Conservation (phyloP, 2,888 invertebrate species). For the Rhagonycha fulva region DNA sequence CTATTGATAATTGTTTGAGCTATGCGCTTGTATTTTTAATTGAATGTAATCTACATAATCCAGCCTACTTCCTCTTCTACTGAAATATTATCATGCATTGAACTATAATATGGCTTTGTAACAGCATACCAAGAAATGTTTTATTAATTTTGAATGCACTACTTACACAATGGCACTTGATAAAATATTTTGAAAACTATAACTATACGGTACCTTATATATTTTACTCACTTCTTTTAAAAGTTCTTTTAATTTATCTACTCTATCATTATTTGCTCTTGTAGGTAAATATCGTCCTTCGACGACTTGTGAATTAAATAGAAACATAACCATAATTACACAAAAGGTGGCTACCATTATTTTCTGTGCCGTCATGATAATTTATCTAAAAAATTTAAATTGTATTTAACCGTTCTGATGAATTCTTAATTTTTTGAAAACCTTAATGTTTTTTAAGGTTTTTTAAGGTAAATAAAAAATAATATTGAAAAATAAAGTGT, state of each 20-base stretch:
- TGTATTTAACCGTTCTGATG: neutral
- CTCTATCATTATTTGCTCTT: slow-evolving; percentile 58
- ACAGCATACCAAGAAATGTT: neutral
- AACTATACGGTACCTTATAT: slow-evolving; percentile 24
- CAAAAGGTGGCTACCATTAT: slow-evolving; percentile 24
- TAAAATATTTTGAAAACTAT: neutral
- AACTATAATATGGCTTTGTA: neutral
- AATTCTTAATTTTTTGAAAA: too few species aligned
- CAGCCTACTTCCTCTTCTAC: neutral
- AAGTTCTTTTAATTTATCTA: slow-evolving; percentile 60
- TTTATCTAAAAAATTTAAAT: slow-evolving; percentile 7
- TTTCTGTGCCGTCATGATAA: slow-evolving; percentile 27
- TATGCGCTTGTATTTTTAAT: neutral
- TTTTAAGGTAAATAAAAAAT: too few species aligned
- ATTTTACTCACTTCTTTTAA: slow-evolving; percentile 59
- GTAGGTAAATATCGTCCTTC: slow-evolving; percentile 59
- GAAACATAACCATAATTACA: slow-evolving; percentile 34
- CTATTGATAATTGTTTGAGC: too few species aligned
- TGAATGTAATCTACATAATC: neutral
- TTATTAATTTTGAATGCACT: neutral
- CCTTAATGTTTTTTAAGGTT: too few species aligned
- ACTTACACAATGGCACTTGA: neutral
- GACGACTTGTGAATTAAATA: slow-evolving; percentile 54
- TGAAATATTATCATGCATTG: neutral
- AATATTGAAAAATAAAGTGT: neutral